Base-by-base conservation (phyloP, 2,797 vertebrate species). In the Naso thynnoides region DNA sequence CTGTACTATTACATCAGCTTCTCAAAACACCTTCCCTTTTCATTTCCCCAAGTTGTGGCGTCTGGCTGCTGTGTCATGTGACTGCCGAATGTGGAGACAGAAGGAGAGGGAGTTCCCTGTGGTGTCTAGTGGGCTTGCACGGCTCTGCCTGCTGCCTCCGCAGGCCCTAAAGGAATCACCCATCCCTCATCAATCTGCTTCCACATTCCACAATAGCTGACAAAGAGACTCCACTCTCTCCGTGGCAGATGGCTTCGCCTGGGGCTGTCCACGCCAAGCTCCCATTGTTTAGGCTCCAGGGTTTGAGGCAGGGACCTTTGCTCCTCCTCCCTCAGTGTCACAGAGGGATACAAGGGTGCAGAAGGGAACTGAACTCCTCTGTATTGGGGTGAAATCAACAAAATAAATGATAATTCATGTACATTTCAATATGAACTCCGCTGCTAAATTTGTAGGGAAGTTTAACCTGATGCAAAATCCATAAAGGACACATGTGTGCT, bases 141-240 rank as follows among this genome's bases (percentile, higher is more conserved):
- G 60, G 79, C 33, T 57, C 88, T 72, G 90, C 88, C 80, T 88
- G 89, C 82, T 84, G 81, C 87, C 81, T 85, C 39, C 24, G 76
- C 73, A 2, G 66, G 80, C 90, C 89, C 90, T 91, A 66, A 93
- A 94, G 93, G 94, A 94, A 93, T 93, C 93, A 84, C 66, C 86
- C 62, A 21, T 88, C 76, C 75, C 90, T 94, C 92, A 84, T 94
- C 93, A 93, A 92, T 94, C 93, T 93, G 93, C 80, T 84, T 85
- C 61, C 85, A 79, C 93, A 95, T 95, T 95, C 93, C 93, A 91
- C 88, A 87, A 93, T 93, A 92, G 87, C 78, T 85, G 90, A 95
- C 94, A 95, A 94, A 92, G 90, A 85, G 90, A 85, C 88, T 88
- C 77, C 87, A 84, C 92, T 91, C 89, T 91, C 78, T 92, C 86